Base-by-base conservation (phyloP, 2,113 vertebrate genomes). In the Corythaeola cristata region DNA sequence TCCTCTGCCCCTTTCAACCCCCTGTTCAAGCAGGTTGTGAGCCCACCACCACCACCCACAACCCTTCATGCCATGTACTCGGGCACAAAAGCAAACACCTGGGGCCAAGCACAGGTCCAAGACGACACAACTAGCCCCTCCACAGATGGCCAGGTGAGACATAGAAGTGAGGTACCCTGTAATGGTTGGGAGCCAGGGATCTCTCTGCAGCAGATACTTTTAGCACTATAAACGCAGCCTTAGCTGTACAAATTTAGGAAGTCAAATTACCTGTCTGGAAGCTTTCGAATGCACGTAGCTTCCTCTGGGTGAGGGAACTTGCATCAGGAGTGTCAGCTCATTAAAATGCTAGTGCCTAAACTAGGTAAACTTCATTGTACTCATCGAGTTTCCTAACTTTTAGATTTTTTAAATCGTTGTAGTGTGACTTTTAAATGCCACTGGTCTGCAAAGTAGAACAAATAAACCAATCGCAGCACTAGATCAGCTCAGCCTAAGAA, bases 401-500 rank as follows among this genome's bases (percentile, higher is more conserved):
- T 14, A 66, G 39, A 39, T 35, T 47, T 94, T 73, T 79, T 80
- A 53, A 66, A 90, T 50, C 53, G 27, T 30, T 72, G 19, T 3
- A 4, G 30, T 1, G 1, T 75, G 85, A 75, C 68, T 71, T 80
- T 78, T 94, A 78, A 92, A 92, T 79, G 74, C 64, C 69, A 33
- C 71, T 72, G 15, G 8, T 59, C 74, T 87, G 56, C 62, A 87
- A 75, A 94, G 49, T 4, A 85, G 67, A 85, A 75, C 52, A 93
- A 94, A 91, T 56, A 95, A 93, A 76, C 66, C 47, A 78, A 53
- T 62, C 15, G 5, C 44, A 76, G 8, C 37, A 74, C 22, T 49
- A 75, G 37, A 84, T 75, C 80, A 88, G 75, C 50, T 95, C 83
- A 93, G 37, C n/a, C n/a, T 59, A 89, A 89, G 71, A 84, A 91